Conservation (phyloP, 2,797 vertebrate genomes). For the Champsocephalus esox region DNA sequence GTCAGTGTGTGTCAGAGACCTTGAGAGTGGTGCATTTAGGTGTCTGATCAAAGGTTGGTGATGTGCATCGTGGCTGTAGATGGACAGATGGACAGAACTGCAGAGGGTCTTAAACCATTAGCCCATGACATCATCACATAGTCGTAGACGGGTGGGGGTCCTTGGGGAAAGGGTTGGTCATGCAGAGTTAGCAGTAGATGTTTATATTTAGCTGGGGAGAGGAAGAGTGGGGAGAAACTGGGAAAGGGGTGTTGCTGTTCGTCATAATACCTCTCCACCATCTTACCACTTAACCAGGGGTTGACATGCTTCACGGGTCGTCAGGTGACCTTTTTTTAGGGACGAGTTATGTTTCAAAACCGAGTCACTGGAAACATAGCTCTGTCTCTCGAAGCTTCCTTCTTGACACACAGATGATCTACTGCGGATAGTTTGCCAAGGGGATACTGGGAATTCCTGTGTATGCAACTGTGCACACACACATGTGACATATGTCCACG, state of each 20-base stretch:
- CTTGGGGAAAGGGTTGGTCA: constrained; percentile 23
- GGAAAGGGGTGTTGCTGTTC: constrained; percentile 41
- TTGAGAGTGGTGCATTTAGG: constrained; percentile 7
- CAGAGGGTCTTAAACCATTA: constrained; percentile 6
- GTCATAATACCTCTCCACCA: constrained; percentile 33
- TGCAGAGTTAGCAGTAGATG: constrained; percentile 48
- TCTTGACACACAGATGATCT: constrained; percentile 31
- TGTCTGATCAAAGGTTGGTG: constrained; percentile 5
- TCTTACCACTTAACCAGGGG: constrained; percentile 50
- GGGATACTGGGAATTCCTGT: constrained; percentile 56
- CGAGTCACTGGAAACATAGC: constrained; percentile 22
- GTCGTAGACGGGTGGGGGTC: constrained; percentile 28
- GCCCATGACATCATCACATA: constrained; percentile 48
- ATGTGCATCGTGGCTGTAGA: constrained; percentile 2
- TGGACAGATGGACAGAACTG: background rate
- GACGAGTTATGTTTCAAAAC: constrained; percentile 49
- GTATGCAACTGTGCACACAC: constrained; percentile 53
- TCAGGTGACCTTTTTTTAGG: constrained; percentile 47
- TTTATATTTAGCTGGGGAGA: constrained; percentile 75
- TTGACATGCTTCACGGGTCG: constrained; percentile 46
- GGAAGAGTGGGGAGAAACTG: constrained; percentile 43
- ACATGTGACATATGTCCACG: constrained; percentile 53
- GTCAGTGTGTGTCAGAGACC: background rate
- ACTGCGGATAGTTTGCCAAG: constrained; percentile 19
- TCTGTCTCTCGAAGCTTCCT: constrained; percentile 39